phyloP scores from a whole-genome alignment of 2,797 vertebrate genomes.

The Siniperca scherzeri region DNA sequence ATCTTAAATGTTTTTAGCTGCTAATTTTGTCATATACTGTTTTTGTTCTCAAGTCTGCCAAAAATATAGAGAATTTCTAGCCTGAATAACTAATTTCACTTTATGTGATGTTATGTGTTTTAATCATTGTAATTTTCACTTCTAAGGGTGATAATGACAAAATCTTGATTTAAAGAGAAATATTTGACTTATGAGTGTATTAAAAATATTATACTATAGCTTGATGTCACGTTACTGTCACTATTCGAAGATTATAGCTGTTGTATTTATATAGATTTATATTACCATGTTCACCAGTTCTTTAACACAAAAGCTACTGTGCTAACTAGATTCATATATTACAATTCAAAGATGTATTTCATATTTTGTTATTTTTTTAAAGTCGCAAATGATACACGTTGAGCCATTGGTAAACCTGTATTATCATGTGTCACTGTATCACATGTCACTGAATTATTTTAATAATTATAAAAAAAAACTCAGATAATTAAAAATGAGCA shows the following conservation, averaged over 20 bases:
- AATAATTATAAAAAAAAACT: not conserved
- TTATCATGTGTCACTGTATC: not conserved
- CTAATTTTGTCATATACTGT: slow-evolving; percentile 5
- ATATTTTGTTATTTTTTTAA: slow-evolving; percentile 8
- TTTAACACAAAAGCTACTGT: slow-evolving; percentile 29
- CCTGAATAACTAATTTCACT: not conserved
- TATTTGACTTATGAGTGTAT: not conserved
- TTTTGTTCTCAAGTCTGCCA: slow-evolving; percentile 18
- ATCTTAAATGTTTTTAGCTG: slow-evolving; percentile 25
- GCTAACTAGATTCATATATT: slow-evolving; percentile 26
- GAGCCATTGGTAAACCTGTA: not conserved
- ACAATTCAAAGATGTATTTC: slow-evolving; percentile 9
- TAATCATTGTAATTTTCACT: not conserved
- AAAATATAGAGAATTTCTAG: slow-evolving; percentile 18
- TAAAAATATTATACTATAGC: not conserved
- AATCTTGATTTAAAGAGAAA: slow-evolving; percentile 1
- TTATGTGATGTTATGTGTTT: slow-evolving; percentile 6
- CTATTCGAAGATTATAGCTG: slow-evolving; percentile 9
- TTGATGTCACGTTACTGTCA: slow-evolving; percentile 18
- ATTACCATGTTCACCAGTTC: slow-evolving; percentile 11
- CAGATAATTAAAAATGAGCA: slow-evolving; percentile 8
- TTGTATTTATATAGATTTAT: slow-evolving; percentile 42
- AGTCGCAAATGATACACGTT: slow-evolving; percentile 18
- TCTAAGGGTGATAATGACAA: not conserved
- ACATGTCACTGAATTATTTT: slow-evolving; percentile 28